Evolutionary conservation across 2,888 invertebrate species (phyloP).

Genomic region (Drosophila rellima): DNA sequence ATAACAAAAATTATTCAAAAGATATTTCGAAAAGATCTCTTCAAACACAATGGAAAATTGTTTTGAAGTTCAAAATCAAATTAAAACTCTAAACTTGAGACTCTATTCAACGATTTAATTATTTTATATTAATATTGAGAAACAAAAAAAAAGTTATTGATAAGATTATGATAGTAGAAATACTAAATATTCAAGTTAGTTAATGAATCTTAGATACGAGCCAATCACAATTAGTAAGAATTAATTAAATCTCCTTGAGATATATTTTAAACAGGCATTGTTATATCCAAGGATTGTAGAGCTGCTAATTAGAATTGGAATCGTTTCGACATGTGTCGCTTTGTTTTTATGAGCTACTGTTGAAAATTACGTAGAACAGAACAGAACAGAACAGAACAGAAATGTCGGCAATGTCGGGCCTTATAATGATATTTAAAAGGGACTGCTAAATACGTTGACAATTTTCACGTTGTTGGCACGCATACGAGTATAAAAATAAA

Average conservation of each 20-base stretch:
- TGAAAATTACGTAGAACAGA: conserved; percentile 67
- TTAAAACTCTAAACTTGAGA: too few relatives aligned
- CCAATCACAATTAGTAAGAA: background rate
- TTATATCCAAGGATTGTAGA: background rate
- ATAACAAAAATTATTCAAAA: too few relatives aligned
- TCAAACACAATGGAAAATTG: too few relatives aligned
- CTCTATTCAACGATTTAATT: too few relatives aligned
- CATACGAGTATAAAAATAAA: conserved; percentile 22
- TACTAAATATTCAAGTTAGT: too few relatives aligned
- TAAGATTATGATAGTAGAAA: too few relatives aligned
- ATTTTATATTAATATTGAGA: too few relatives aligned
- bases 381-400: conserved; percentile 29
- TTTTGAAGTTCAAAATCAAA: too few relatives aligned
- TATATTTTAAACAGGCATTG: background rate
- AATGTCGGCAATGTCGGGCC: conserved; percentile 43
- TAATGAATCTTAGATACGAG: too few relatives aligned
- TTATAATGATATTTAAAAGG: conserved; percentile 80
- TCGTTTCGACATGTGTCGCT: conserved; percentile 36
- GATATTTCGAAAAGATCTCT: too few relatives aligned
- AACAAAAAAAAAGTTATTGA: too few relatives aligned
- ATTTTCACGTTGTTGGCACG: conserved; percentile 70
- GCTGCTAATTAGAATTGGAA: conserved; percentile 48
- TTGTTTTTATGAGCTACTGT: conserved; percentile 64
- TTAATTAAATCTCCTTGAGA: conserved; percentile 10
- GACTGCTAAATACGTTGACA: conserved; percentile 79